A percentile compares a stretch with the other conserved stretches of the same genome.
Evolutionary conservation across 1,140 invertebrate genomes (phyloP).

Genomic region (Drosophila novamexicana): DNA sequence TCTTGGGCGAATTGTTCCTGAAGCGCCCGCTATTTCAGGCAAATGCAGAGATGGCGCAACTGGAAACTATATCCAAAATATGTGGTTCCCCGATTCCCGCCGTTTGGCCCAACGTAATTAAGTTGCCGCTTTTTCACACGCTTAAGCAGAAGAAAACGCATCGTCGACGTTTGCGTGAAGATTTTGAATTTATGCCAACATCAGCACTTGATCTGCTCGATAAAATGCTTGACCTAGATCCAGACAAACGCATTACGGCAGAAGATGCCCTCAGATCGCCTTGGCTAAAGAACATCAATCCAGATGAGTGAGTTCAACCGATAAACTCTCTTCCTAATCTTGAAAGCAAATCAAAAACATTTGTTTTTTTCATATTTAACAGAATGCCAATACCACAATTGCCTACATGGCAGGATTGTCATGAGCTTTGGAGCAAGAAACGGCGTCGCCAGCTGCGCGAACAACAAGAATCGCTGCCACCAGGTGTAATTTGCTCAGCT

Average conservation of each 20-base stretch:
- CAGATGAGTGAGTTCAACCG: conserved; percentile 91
- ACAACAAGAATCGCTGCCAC: conserved; percentile 85
- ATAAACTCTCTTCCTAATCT: not conserved
- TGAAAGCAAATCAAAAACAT: not conserved
- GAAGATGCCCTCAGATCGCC: conserved; percentile 96
- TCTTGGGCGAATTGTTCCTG: conserved; percentile 98
- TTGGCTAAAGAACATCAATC: conserved; percentile 97
- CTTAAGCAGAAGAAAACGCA: conserved; percentile 97
- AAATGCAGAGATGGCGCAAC: conserved; percentile 95
- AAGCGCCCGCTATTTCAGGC: conserved; percentile 98
- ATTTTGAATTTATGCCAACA: conserved; percentile 96
- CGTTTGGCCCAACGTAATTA: conserved; percentile 99
- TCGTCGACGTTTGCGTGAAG: conserved; percentile 94
- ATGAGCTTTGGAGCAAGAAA: conserved; percentile 99
- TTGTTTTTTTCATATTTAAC: conserved; percentile 51
- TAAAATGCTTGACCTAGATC: conserved; percentile 98
- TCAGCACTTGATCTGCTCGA: conserved; percentile 97
- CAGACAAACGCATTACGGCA: conserved; percentile 96
- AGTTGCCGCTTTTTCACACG: conserved; percentile 95
- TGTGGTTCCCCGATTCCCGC: conserved; percentile 98
- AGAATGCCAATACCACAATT: conserved; percentile 93
- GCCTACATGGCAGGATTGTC: conserved; percentile 99
- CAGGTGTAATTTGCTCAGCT: conserved; percentile 65
- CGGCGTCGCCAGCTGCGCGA: conserved; percentile 91
- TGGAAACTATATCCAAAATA: conserved; percentile 97